Conservation (phyloP, 2,797 vertebrate species). For the Lithobates sylvaticus region DNA sequence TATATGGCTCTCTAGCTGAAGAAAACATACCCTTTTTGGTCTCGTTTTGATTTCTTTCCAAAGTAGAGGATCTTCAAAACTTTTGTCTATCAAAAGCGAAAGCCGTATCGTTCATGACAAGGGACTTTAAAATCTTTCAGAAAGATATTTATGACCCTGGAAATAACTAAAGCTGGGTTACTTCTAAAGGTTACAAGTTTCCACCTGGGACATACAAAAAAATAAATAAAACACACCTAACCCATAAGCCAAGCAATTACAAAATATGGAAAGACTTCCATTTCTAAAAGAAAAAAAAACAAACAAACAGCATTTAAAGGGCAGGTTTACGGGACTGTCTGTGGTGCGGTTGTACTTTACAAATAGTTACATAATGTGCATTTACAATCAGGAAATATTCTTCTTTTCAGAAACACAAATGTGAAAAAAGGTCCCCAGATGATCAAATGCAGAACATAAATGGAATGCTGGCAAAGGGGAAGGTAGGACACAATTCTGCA, state of each 20-base stretch:
- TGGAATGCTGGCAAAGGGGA: conserved; percentile 63
- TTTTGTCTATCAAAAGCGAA: not conserved
- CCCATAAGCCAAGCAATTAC: not conserved
- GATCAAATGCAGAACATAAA: conserved; percentile 65
- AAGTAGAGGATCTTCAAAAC: not conserved
- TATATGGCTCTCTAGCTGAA: not conserved
- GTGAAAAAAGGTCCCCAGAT: conserved; percentile 62
- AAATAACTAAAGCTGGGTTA: not conserved
- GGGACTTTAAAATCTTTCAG: not conserved
- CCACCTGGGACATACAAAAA: not conserved
- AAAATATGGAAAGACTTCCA: not conserved
- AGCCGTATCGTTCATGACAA: not conserved
- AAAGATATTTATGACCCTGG: not conserved
- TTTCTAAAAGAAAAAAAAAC: too few relatives aligned
- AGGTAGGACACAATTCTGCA: conserved; percentile 60
- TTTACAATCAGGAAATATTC: not conserved
- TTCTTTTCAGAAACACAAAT: conserved; percentile 72
- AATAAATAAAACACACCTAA: too few relatives aligned
- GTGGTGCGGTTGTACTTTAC: too few relatives aligned
- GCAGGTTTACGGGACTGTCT: not conserved
- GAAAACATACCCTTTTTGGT: not conserved
- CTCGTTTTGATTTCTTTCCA: not conserved
- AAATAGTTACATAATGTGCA: not conserved
- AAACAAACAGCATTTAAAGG: too few relatives aligned
- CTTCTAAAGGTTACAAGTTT: not conserved